Evolutionary conservation across 2,113 vertebrate genomes (phyloP).

Genomic region (Cryptomyrus ogoouensis): DNA sequence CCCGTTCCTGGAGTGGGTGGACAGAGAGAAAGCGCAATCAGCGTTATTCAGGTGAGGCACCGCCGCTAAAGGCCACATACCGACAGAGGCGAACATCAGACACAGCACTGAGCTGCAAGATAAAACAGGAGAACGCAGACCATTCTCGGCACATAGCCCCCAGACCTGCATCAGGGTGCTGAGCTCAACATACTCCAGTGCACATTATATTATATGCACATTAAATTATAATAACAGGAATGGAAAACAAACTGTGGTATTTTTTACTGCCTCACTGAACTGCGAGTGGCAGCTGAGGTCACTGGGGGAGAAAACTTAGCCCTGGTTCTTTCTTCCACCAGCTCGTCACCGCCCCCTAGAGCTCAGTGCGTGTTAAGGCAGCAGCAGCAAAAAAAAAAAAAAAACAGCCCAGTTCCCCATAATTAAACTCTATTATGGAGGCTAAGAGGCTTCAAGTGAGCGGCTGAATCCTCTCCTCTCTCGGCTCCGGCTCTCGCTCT

Average conservation of each 20-base stretch:
- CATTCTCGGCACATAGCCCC: background rate
- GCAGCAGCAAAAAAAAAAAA: background rate
- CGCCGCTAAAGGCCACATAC: background rate
- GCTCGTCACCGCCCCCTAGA: background rate
- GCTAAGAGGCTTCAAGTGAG: slow-evolving; percentile 25
- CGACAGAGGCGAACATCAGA: background rate
- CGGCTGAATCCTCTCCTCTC: slow-evolving; percentile 16
- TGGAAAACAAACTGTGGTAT: background rate
- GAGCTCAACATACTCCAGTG: background rate
- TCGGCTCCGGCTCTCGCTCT: background rate
- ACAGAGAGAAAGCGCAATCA: slow-evolving; percentile 20
- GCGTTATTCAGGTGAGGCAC: slow-evolving; percentile 7
- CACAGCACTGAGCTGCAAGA: background rate
- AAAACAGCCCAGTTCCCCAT: slow-evolving; percentile 20
- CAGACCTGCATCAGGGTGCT: background rate
- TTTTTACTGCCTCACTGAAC: background rate
- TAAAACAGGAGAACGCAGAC: background rate
- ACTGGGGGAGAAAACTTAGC: background rate
- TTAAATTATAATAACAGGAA: background rate
- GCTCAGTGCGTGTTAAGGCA: background rate
- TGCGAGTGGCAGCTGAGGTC: background rate
- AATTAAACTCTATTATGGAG: slow-evolving; percentile 31
- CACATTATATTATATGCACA: background rate
- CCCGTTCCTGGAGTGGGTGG: slow-evolving; percentile 74
- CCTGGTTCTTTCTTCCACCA: background rate